phyloP scores from a whole-genome alignment of 2,888 invertebrate genomes.

The Cosmia pyralina region DNA sequence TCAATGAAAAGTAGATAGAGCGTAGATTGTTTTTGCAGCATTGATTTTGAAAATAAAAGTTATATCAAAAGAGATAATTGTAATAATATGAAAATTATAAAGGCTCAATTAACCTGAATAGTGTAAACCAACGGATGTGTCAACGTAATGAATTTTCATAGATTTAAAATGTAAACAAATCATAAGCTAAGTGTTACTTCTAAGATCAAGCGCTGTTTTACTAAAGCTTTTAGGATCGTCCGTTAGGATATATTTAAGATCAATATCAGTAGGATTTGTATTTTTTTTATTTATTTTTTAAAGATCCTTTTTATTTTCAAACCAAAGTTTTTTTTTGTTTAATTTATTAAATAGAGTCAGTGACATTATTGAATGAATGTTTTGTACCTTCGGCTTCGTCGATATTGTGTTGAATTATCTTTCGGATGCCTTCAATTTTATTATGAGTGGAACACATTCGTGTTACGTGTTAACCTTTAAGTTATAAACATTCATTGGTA shows the following conservation, averaged over 20 bases:
- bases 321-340: constrained; percentile 85
- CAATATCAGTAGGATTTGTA: constrained; percentile 62
- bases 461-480: neutral
- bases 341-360: constrained; percentile 67
- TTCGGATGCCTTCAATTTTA: neutral
- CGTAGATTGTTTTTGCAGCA: constrained; percentile 35
- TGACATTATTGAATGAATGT: constrained; percentile 44
- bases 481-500: constrained; percentile 38
- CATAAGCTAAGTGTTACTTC: constrained; percentile 55
- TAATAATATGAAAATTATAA: constrained; percentile 49
- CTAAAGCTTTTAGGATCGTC: constrained; percentile 56
- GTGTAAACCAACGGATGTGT: constrained; percentile 66
- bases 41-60: constrained; percentile 38
- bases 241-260: constrained; percentile 50
- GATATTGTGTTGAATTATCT: constrained; percentile 3
- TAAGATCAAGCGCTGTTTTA: constrained; percentile 55
- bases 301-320: constrained; percentile 69
- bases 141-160: constrained; percentile 67
- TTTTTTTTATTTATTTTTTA: constrained; percentile 72
- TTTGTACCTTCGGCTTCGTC: constrained; percentile 4
- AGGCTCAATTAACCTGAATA: constrained; percentile 68
- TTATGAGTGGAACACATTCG: neutral
- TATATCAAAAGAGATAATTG: constrained; percentile 52
- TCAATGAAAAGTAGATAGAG: constrained; percentile 26
- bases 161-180: constrained; percentile 63